phyloP scores from a whole-genome alignment of 2,113 vertebrate genomes.

The Zosterops borbonicus region DNA sequence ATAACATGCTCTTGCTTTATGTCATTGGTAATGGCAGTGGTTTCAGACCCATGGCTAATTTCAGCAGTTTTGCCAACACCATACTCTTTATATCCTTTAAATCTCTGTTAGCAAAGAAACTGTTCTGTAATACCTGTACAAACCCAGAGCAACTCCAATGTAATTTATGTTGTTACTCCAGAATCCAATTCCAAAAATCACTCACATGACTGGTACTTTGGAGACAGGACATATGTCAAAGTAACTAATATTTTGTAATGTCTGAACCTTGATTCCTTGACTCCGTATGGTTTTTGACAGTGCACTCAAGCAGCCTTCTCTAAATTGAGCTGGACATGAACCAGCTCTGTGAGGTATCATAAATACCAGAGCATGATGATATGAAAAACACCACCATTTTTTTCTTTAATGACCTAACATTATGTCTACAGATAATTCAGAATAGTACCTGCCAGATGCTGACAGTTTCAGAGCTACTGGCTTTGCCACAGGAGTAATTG shows the following conservation, averaged over 20 bases:
- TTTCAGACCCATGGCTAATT: not conserved
- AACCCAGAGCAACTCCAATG: not conserved
- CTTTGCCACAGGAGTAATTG: not conserved
- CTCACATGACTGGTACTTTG: not conserved
- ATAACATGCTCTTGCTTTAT: not conserved
- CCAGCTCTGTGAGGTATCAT: not conserved
- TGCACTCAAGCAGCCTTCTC: not conserved
- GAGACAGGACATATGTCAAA: not conserved
- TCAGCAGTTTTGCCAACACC: not conserved
- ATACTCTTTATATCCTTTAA: not conserved
- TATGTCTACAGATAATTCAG: not conserved
- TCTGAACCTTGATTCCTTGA: slow-evolving; percentile 10
- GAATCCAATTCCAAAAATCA: slow-evolving; percentile 2
- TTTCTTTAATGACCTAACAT: not conserved
- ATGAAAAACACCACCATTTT: not conserved
- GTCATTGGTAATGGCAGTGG: not conserved
- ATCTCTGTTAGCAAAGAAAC: not conserved
- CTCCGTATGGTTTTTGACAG: not conserved
- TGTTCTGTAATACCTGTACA: not conserved
- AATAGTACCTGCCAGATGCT: not conserved
- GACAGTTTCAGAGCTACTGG: slow-evolving; percentile 9
- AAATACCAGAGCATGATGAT: not conserved
- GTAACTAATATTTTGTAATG: not conserved
- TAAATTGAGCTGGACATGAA: not conserved
- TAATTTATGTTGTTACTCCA: not conserved